Conservation (phyloP, 2,797 vertebrate genomes). For the Gadopsis bispinosus region DNA sequence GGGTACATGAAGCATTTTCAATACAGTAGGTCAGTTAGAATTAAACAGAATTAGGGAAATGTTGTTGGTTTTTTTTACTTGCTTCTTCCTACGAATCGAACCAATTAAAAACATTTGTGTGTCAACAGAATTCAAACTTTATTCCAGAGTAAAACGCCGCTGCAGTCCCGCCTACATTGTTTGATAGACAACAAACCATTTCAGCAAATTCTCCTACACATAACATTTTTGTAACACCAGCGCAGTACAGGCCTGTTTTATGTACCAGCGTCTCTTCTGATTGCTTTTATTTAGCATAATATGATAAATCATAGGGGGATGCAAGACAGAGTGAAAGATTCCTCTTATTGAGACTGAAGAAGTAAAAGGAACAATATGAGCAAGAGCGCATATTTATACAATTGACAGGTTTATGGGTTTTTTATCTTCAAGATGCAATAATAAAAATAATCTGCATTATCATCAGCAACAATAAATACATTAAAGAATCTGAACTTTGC, state of each 20-base stretch:
- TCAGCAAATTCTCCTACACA: neutral
- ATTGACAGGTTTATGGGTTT: slow-evolving; percentile 3
- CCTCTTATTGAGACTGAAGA: neutral
- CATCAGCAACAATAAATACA: neutral
- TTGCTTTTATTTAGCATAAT: neutral
- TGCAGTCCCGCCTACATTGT: neutral
- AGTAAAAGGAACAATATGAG: slow-evolving; percentile 15
- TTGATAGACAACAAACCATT: neutral
- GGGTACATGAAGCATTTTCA: neutral
- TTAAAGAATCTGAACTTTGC: neutral
- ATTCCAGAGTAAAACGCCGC: neutral
- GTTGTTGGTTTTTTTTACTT: too few species aligned
- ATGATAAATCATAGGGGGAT: neutral
- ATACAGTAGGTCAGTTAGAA: neutral
- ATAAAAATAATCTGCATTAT: neutral
- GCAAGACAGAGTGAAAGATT: neutral
- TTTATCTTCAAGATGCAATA: neutral
- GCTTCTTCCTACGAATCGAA: neutral
- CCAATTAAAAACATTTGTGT: too few species aligned
- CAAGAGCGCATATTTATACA: neutral
- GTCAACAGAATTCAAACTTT: neutral
- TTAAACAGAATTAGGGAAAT: neutral
- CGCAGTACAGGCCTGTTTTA: neutral
- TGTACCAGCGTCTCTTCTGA: neutral
- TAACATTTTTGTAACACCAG: neutral